phyloP scores from a whole-genome alignment of 2,113 vertebrate genomes.

The Ptyas mucosa region DNA sequence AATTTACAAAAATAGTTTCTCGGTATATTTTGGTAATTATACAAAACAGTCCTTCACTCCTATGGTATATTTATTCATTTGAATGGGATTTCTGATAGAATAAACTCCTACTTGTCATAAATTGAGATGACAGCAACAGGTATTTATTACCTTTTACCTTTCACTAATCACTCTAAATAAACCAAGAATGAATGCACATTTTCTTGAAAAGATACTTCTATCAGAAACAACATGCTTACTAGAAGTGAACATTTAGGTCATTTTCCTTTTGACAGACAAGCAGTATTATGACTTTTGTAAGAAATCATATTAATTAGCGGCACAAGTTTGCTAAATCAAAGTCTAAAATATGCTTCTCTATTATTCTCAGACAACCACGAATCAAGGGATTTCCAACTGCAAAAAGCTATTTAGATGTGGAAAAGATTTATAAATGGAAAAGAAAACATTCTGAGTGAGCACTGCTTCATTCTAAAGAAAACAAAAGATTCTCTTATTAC shows the following conservation, averaged over 20 bases:
- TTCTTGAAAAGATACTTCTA: neutral
- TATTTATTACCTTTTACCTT: neutral
- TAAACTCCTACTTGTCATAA: neutral
- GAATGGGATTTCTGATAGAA: neutral
- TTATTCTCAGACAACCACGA: constrained; percentile 6
- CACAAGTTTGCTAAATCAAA: neutral
- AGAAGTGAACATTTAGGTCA: constrained; percentile 12
- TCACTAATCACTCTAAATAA: constrained; percentile 13
- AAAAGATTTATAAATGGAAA: neutral
- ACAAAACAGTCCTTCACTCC: neutral
- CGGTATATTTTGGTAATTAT: neutral
- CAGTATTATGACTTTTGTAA: constrained; percentile 20
- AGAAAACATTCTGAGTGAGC: constrained; percentile 9
- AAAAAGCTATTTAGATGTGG: neutral
- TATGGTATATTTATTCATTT: constrained; percentile 3
- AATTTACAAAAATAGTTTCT: neutral
- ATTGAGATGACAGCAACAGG: neutral
- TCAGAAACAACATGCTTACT: neutral
- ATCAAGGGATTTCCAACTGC: neutral
- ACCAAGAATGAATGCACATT: neutral
- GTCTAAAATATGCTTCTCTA: neutral
- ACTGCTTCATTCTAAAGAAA: neutral
- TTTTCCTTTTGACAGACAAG: constrained; percentile 28
- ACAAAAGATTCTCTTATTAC: constrained; percentile 3
- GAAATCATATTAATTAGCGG: constrained; percentile 33